These are phyloP conservation scores for Nothura maculosa DNA, from an alignment of 2,797 vertebrate genomes.

Conservation along the genomic window DNA sequence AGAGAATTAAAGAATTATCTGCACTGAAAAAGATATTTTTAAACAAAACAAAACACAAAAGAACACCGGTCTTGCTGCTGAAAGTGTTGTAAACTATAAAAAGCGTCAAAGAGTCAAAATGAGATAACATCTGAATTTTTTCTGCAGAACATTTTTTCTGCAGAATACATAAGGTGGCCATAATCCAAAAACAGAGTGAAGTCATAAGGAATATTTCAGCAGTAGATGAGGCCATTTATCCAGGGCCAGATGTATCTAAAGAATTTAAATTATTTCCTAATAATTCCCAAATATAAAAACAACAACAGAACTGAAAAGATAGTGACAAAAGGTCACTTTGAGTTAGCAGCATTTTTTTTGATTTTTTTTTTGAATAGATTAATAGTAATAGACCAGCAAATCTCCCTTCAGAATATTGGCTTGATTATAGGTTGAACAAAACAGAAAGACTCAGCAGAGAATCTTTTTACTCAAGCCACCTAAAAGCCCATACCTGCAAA, in stretches of 20 bases:
- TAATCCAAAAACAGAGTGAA: constrained; percentile 16
- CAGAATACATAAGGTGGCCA: neutral
- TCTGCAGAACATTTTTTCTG: neutral
- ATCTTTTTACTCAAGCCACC: neutral
- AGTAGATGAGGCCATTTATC: constrained; percentile 36
- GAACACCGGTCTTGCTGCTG: neutral
- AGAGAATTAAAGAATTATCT: constrained; percentile 12
- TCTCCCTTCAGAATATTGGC: neutral
- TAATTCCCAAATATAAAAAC: constrained; percentile 16
- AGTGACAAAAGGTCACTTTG: constrained; percentile 15
- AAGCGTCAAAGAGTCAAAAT: constrained; percentile 4
- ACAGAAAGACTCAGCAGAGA: neutral
- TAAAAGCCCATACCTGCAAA: neutral
- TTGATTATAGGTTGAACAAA: neutral
- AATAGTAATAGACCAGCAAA: neutral
- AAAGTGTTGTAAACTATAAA: neutral
- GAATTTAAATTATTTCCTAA: constrained; percentile 63
- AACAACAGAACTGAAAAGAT: constrained; percentile 14
- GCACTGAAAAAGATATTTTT: neutral
- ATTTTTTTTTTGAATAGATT: neutral
- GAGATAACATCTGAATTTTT: constrained; percentile 1
- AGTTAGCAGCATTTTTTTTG: no score
- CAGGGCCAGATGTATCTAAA: constrained; percentile 44
- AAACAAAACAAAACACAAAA: neutral
- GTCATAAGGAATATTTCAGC: constrained; percentile 38